Evolutionary conservation across 2,888 invertebrate genomes (phyloP).

Genomic region (Meghimatium bilineatum): DNA sequence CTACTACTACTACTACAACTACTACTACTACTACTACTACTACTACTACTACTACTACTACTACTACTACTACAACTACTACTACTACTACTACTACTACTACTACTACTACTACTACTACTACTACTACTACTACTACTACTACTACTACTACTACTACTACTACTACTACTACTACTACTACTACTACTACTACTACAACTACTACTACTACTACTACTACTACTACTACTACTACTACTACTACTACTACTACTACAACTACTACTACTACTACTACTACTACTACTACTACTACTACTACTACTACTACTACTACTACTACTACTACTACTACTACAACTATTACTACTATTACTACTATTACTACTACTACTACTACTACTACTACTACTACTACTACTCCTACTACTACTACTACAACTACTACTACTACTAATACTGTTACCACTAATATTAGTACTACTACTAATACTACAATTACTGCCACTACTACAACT

Average conservation of each 20-base stretch:
- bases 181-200: neutral
- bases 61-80: conserved; percentile 7
- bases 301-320: conserved; percentile 12
- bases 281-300: conserved; percentile 4
- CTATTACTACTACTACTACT: conserved; percentile 11
- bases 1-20: too few species aligned
- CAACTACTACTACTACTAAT: too few species aligned
- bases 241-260: conserved; percentile 2
- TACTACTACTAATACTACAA: too few species aligned
- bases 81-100: neutral
- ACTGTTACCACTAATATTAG: too few species aligned
- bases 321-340: conserved; percentile 4
- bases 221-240: conserved; percentile 16
- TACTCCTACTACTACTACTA: too few species aligned
- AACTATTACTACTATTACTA: too few species aligned
- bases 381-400: neutral
- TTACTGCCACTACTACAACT: too few species aligned
- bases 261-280: conserved; percentile 11
- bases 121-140: neutral
- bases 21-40: neutral
- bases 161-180: conserved; percentile 6
- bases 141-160: neutral
- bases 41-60: conserved; percentile 3
- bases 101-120: conserved; percentile 15
- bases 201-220: too few species aligned